Evolutionary conservation across 2,113 vertebrate genomes (phyloP).

Genomic region (Cercocebus atys): DNA sequence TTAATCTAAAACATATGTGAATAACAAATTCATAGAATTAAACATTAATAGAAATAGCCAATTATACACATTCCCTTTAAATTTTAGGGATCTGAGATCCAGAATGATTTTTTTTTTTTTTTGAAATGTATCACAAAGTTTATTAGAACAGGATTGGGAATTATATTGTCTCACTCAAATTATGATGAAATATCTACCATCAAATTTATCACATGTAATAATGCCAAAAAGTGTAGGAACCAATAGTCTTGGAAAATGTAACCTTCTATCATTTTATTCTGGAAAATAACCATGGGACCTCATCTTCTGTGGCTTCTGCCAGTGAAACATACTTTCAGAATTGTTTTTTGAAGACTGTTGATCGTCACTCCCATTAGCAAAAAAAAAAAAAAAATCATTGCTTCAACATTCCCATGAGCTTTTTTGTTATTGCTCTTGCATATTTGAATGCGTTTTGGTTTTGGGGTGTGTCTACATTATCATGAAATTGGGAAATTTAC

Average conservation of each 20-base stretch:
- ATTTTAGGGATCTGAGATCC: background rate
- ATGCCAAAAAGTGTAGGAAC: background rate
- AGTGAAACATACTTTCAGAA: background rate
- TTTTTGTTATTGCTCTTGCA: background rate
- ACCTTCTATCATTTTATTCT: background rate
- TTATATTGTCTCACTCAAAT: background rate
- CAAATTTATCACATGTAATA: background rate
- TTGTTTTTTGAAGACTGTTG: background rate
- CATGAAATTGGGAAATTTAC: background rate
- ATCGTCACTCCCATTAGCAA: background rate
- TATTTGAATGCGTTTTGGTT: background rate
- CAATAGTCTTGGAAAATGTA: background rate
- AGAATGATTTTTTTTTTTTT: background rate
- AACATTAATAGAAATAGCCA: background rate
- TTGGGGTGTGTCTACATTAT: background rate
- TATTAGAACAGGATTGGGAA: background rate
- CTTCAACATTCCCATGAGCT: background rate
- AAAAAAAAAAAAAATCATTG: background rate
- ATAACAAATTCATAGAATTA: background rate
- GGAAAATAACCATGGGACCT: background rate
- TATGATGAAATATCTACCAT: background rate
- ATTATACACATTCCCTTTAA: background rate
- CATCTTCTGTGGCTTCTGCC: background rate
- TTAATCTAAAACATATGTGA: background rate
- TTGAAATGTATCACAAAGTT: background rate